Conservation (phyloP, 2,797 vertebrate genomes). For the Corythornis leucogaster region DNA sequence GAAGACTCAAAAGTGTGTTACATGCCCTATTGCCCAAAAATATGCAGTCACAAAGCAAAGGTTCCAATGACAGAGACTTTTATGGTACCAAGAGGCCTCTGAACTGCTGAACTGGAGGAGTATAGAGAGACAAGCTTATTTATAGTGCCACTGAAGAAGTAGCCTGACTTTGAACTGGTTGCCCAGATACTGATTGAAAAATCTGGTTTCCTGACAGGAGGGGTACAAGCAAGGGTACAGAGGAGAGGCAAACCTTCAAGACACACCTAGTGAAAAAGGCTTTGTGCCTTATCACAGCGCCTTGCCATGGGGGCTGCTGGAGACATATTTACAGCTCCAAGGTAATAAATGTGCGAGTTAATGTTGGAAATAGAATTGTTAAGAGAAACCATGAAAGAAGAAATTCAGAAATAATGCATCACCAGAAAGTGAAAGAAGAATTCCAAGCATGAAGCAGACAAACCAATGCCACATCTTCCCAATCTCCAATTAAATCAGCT, state of each 20-base stretch:
- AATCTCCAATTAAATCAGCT: background rate
- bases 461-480: background rate
- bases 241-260: background rate
- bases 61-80: slow-evolving; percentile 21
- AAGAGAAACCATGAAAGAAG: background rate
- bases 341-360: background rate
- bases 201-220: background rate
- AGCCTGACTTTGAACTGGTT: slow-evolving; percentile 34
- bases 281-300: fast-evolving
- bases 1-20: slow-evolving; percentile 29
- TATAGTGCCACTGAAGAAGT: slow-evolving; percentile 16
- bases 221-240: background rate
- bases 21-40: slow-evolving; percentile 36
- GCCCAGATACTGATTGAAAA: background rate
- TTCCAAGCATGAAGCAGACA: background rate
- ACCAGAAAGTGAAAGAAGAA: background rate
- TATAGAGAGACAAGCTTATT: slow-evolving; percentile 16
- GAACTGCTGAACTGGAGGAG: slow-evolving; percentile 48
- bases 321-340: background rate
- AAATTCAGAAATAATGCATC: background rate
- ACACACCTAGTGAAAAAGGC: background rate
- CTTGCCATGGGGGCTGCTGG: background rate
- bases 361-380: background rate
- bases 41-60: background rate
- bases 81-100: slow-evolving; percentile 34